phyloP scores from a whole-genome alignment of 2,888 invertebrate genomes.

The Odontocerum albicorne region DNA sequence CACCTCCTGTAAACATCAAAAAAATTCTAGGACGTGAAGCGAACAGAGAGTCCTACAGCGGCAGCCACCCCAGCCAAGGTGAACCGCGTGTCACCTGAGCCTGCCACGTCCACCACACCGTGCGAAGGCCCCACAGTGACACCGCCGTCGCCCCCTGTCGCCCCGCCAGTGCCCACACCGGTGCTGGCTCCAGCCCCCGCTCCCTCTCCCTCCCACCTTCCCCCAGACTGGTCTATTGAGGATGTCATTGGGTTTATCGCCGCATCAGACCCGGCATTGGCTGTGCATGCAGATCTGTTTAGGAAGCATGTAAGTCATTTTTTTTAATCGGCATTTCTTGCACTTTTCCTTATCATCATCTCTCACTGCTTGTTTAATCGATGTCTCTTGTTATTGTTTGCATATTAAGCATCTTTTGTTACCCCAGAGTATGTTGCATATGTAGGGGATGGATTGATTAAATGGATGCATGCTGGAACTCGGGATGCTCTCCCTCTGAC shows the following conservation, averaged over 20 bases:
- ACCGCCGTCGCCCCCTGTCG: constrained; percentile 45
- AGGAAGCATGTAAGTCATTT: constrained; percentile 80
- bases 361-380: too few species aligned
- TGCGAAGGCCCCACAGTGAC: constrained; percentile 32
- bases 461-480: too few species aligned
- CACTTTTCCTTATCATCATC: too few species aligned
- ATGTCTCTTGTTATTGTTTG: too few species aligned
- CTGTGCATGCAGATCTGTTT: constrained; percentile 88
- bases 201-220: constrained; percentile 55
- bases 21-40: constrained; percentile 19
- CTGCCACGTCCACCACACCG: constrained; percentile 70
- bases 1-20: neutral
- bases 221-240: constrained; percentile 90
- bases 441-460: too few species aligned
- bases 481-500: too few species aligned
- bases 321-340: neutral
- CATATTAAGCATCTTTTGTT: too few species aligned
- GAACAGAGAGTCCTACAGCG: constrained; percentile 32
- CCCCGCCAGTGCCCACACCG: constrained; percentile 41
- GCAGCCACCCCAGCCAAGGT: constrained; percentile 42
- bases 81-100: constrained; percentile 59
- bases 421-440: too few species aligned
- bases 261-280: constrained; percentile 79
- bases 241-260: constrained; percentile 92
- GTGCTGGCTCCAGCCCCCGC: constrained; percentile 44